Evolutionary conservation across 2,888 invertebrate genomes (phyloP).

Genomic region (Trisateles emortualis): DNA sequence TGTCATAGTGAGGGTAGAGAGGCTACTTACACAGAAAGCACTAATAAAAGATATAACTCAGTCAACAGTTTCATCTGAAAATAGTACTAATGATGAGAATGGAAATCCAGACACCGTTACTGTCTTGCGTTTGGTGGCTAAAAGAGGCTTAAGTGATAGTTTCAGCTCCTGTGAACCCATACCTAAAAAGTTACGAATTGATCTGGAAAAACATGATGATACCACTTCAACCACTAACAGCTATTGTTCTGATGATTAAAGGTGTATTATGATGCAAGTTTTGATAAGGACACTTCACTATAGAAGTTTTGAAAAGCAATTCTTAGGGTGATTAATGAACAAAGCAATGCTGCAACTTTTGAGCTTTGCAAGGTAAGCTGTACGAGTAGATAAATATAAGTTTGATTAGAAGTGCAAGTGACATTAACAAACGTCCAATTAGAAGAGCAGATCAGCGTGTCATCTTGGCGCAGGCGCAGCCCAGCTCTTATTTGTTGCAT

Average conservation of each 20-base stretch:
- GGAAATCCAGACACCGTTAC: constrained; percentile 58
- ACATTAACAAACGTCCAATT: too few species aligned
- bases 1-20: constrained; percentile 71
- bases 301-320: too few species aligned
- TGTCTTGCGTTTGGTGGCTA: constrained; percentile 61
- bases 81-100: constrained; percentile 64
- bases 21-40: constrained; percentile 59
- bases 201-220: constrained; percentile 56
- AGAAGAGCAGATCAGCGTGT: too few species aligned
- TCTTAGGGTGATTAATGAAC: too few species aligned
- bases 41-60: constrained; percentile 54
- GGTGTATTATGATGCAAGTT: constrained; percentile 15
- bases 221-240: constrained; percentile 71
- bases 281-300: too few species aligned
- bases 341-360: too few species aligned
- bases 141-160: constrained; percentile 68
- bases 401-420: too few species aligned
- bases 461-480: too few species aligned
- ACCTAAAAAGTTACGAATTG: constrained; percentile 68
- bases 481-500: too few species aligned
- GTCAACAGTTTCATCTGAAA: constrained; percentile 55
- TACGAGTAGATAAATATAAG: too few species aligned
- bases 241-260: constrained; percentile 59
- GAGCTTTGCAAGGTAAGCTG: too few species aligned
- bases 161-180: constrained; percentile 70